These are phyloP conservation scores for Leptopilina drosophilae DNA, from an alignment of 2,888 invertebrate genomes.

Conservation along the genomic window DNA sequence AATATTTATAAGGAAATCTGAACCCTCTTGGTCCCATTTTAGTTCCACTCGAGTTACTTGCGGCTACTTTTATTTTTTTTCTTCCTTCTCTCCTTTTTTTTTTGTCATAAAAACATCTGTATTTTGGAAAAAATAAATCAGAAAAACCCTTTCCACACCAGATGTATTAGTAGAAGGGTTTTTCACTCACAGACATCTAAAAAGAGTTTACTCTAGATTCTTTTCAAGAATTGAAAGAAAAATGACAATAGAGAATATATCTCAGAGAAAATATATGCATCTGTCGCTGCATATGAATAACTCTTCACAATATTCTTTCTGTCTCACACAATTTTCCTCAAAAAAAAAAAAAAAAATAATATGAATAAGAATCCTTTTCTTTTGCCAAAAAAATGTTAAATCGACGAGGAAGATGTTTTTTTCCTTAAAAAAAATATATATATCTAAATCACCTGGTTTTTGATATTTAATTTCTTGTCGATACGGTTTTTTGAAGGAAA, in stretches of 20 bases:
- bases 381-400: neutral
- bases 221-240: neutral
- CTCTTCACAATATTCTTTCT: no score
- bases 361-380: neutral
- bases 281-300: conserved; percentile 2
- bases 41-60: conserved; percentile 6
- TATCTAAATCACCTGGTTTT: conserved; percentile 28
- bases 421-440: neutral
- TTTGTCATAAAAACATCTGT: conserved; percentile 20
- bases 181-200: conserved; percentile 11
- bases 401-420: neutral
- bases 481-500: no score
- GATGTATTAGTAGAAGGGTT: conserved; percentile 50
- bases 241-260: conserved; percentile 10
- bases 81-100: no score
- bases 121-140: conserved; percentile 44
- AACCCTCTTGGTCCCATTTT: conserved; percentile 58
- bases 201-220: conserved; percentile 25
- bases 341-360: neutral
- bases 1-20: conserved; percentile 48
- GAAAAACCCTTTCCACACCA: conserved; percentile 47
- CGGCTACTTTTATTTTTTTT: no score
- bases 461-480: conserved; percentile 1
- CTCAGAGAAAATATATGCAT: conserved; percentile 28
- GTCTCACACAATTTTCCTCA: neutral